Conservation (phyloP, 1,140 invertebrate genomes). For the Sminthurinus signatus region DNA sequence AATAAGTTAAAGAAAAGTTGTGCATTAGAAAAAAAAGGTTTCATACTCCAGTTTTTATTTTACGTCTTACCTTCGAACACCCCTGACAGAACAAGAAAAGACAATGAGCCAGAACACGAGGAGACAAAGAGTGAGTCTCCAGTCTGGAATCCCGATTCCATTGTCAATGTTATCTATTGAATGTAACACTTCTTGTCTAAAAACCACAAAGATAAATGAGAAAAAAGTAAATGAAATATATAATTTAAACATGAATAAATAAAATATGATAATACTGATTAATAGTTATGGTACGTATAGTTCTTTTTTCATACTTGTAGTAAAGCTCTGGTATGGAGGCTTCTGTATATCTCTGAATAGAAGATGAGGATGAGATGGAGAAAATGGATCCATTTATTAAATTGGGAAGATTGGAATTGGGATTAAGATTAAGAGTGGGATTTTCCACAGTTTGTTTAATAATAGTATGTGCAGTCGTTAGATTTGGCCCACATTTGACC, state of each 20-base stretch:
- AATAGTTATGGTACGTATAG: too few relatives aligned
- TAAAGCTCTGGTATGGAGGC: too few relatives aligned
- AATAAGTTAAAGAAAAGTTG: too few relatives aligned
- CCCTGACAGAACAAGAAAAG: slow-evolving; percentile 66
- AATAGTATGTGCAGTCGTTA: not conserved
- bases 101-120: slow-evolving; percentile 68
- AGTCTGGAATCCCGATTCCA: slow-evolving; percentile 66
- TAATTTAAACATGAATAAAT: too few relatives aligned
- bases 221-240: too few relatives aligned
- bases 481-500: not conserved
- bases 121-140: slow-evolving; percentile 67
- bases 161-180: slow-evolving; percentile 53
- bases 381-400: too few relatives aligned
- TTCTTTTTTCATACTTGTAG: not conserved
- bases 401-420: too few relatives aligned
- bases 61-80: slow-evolving; percentile 64
- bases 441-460: not conserved
- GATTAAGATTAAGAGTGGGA: too few relatives aligned
- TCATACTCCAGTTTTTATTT: too few relatives aligned
- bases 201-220: not conserved
- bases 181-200: slow-evolving; percentile 59
- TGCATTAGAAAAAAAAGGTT: too few relatives aligned
- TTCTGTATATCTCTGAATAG: too few relatives aligned
- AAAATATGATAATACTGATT: not conserved
- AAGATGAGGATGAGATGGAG: too few relatives aligned